Conservation (phyloP, 2,113 vertebrate genomes). For the Centropus bengalensis region DNA sequence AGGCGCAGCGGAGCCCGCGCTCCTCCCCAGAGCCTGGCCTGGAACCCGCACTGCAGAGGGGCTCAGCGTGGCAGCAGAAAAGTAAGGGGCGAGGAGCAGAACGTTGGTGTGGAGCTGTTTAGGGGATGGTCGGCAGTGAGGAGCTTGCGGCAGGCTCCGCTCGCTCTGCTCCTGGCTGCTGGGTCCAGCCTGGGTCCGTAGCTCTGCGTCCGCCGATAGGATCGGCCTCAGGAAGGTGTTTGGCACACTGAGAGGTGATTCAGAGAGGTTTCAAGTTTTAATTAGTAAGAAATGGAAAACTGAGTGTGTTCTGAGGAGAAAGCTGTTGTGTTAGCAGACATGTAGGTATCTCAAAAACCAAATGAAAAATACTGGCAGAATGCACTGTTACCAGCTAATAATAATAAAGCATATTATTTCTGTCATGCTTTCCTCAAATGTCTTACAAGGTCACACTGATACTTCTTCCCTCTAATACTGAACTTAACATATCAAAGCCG, state of each 20-base stretch:
- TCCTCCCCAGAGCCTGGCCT: slow-evolving; percentile 61
- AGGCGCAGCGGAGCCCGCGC: slow-evolving; percentile 58
- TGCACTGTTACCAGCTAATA: not conserved
- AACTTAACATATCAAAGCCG: not conserved
- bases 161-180: not conserved
- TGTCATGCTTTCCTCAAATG: not conserved
- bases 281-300: slow-evolving; percentile 49
- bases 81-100: not conserved
- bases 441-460: not conserved
- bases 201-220: not conserved
- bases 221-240: slow-evolving; percentile 50
- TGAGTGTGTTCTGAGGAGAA: not conserved
- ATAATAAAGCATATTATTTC: not conserved
- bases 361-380: slow-evolving; percentile 39
- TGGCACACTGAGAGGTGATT: slow-evolving; percentile 33
- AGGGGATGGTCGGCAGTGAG: not conserved
- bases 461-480: not conserved
- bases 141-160: not conserved
- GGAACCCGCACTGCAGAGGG: slow-evolving; percentile 53
- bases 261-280: slow-evolving; percentile 44
- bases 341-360: not conserved
- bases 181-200: not conserved
- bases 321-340: not conserved
- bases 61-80: not conserved
- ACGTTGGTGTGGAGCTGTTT: not conserved